A percentile compares a stretch with the other conserved stretches of the same genome.
phyloP scores from a whole-genome alignment of 1,140 invertebrate species.

The Zelostemma sp. region DNA sequence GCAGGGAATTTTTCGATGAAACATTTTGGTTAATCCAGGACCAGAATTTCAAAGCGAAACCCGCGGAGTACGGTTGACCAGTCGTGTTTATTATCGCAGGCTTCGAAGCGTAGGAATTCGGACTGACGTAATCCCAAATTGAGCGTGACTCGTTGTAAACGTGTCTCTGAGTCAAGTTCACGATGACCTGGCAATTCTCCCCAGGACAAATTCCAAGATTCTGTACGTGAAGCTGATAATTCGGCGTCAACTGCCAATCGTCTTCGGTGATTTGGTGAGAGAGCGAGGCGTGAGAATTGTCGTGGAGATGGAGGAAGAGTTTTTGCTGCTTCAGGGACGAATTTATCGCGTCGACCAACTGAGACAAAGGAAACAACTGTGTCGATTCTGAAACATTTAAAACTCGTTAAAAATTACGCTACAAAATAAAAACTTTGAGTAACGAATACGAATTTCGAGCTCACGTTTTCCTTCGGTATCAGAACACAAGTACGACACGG shows the following conservation, averaged over 20 bases:
- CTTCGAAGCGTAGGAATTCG: conserved; percentile 76
- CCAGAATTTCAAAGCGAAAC: conserved; percentile 86
- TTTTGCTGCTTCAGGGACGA: conserved; percentile 35
- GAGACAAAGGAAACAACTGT: conserved; percentile 44
- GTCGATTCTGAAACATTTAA: conserved; percentile 45
- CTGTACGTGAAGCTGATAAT: conserved; percentile 71
- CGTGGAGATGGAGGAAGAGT: conserved; percentile 15
- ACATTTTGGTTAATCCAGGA: conserved; percentile 72
- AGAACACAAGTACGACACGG: conserved; percentile 59
- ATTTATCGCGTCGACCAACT: conserved; percentile 47
- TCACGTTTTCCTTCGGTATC: conserved; percentile 26
- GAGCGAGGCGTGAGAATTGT: conserved; percentile 11
- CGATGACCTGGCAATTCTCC: conserved; percentile 72
- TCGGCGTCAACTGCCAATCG: conserved; percentile 52
- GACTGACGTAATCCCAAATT: conserved; percentile 73
- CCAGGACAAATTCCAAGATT: conserved; percentile 77
- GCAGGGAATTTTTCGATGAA: conserved; percentile 46
- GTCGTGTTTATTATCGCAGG: conserved; percentile 73
- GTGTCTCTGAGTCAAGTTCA: conserved; percentile 74
- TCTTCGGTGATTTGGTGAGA: conserved; percentile 31
- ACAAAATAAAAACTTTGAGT: too few relatives aligned
- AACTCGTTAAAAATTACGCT: neutral
- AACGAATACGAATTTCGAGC: conserved; percentile 4
- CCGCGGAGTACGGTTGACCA: conserved; percentile 70
- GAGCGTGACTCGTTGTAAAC: conserved; percentile 69